These are phyloP conservation scores for Lycia hirtaria DNA, from an alignment of 2,888 invertebrate genomes.

Conservation along the genomic window DNA sequence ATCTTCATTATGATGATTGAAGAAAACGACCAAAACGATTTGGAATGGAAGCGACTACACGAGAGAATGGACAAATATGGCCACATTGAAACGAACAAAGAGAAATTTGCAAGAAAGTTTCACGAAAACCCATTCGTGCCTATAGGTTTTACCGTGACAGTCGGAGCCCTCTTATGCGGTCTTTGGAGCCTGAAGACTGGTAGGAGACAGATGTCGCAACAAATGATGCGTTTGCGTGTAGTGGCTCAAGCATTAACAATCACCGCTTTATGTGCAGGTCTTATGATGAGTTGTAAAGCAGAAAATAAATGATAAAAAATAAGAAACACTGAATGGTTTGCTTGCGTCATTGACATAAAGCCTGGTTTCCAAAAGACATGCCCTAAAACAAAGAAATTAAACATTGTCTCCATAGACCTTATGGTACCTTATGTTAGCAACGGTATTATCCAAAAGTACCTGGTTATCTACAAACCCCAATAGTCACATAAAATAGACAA, in stretches of 20 bases:
- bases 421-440: too few relatives aligned
- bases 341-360: too few relatives aligned
- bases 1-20: neutral
- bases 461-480: too few relatives aligned
- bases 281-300: neutral
- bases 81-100: neutral
- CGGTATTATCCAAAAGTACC: too few relatives aligned
- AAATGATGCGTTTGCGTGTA: neutral
- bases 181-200: neutral
- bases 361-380: too few relatives aligned
- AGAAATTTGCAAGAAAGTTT: neutral
- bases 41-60: neutral
- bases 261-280: neutral
- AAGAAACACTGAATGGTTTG: neutral
- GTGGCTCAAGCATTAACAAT: neutral
- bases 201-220: neutral
- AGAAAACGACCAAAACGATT: neutral
- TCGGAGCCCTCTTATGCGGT: neutral
- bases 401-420: too few relatives aligned
- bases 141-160: neutral
- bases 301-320: neutral
- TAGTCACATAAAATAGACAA: too few relatives aligned
- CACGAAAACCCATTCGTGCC: neutral
- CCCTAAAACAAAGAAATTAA: too few relatives aligned
- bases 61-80: neutral